A percentile compares a stretch with the other conserved stretches of the same genome.
Conservation (phyloP, 1,140 invertebrate species). For the Cecropterus lyciades region DNA sequence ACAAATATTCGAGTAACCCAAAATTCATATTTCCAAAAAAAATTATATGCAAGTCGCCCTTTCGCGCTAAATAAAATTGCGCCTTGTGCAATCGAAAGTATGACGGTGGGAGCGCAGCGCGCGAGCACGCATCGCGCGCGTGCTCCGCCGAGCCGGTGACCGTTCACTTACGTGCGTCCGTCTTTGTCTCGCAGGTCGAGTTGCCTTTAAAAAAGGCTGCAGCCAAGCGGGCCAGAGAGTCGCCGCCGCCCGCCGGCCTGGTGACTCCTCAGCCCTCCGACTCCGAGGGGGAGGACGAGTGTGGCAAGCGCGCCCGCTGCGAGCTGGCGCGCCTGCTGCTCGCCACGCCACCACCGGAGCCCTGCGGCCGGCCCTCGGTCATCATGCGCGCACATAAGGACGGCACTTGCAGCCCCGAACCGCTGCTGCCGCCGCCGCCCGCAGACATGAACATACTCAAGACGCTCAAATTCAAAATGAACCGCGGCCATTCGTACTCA, state of each 20-base stretch:
- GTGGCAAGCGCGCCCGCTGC: constrained; percentile 74
- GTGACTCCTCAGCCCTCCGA: constrained; percentile 86
- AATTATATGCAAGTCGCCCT: constrained; percentile 1
- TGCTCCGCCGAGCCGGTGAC: constrained; percentile 53
- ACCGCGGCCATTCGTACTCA: constrained; percentile 86
- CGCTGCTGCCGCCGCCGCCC: constrained; percentile 50
- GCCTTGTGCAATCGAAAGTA: constrained; percentile 75
- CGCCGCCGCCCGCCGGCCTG: constrained; percentile 59
- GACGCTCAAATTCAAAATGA: constrained; percentile 92
- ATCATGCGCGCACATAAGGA: constrained; percentile 92
- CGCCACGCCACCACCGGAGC: constrained; percentile 77
- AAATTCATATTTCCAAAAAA: constrained; percentile 36
- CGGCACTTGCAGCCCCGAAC: constrained; percentile 87
- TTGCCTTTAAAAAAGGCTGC: constrained; percentile 71
- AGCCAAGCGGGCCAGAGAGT: constrained; percentile 65
- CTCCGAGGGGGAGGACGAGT: constrained; percentile 83
- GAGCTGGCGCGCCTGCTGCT: constrained; percentile 76
- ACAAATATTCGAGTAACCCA: constrained; percentile 38
- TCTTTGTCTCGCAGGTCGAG: constrained; percentile 81
- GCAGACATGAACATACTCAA: constrained; percentile 87
- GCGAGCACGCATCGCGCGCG: constrained; percentile 72
- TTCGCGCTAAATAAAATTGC: constrained; percentile 40
- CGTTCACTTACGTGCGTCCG: constrained; percentile 66
- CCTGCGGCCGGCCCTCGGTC: constrained; percentile 83
- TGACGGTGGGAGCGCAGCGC: constrained; percentile 48